phyloP scores from a whole-genome alignment of 2,113 vertebrate species.

The Smithornis capensis region DNA sequence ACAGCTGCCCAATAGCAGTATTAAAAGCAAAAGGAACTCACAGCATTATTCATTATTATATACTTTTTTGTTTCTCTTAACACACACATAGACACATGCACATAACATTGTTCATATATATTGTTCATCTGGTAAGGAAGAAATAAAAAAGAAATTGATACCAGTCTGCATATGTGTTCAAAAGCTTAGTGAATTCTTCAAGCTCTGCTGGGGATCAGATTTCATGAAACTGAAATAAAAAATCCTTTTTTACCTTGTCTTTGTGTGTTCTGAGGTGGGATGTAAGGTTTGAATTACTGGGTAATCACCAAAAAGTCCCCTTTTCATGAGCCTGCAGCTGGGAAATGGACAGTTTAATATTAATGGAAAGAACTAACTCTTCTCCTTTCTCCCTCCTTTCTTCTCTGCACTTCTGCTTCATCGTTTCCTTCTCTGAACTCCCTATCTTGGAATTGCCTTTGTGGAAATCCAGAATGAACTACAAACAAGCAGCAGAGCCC shows the following conservation, averaged over 20 bases:
- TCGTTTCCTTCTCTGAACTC: neutral
- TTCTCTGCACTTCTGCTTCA: neutral
- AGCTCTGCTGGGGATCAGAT: conserved; percentile 64
- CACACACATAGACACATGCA: neutral
- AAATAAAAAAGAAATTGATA: conserved; percentile 58
- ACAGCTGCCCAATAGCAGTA: neutral
- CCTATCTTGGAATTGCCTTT: neutral
- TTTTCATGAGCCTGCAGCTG: conserved; percentile 53
- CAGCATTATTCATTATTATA: neutral
- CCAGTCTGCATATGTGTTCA: conserved; percentile 57
- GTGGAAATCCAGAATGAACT: neutral
- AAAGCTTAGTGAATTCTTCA: conserved; percentile 66
- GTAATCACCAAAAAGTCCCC: conserved; percentile 56
- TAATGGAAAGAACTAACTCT: conserved; percentile 49
- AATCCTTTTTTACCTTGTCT: conserved; percentile 49
- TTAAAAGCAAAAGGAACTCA: neutral
- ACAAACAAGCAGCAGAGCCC: neutral
- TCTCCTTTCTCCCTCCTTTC: conserved; percentile 11
- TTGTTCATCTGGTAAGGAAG: conserved; percentile 65
- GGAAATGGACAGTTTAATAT: conserved; percentile 51
- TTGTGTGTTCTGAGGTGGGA: conserved; percentile 25
- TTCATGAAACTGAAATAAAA: conserved; percentile 66
- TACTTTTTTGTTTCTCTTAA: neutral
- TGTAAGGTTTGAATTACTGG: conserved; percentile 60
- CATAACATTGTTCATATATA: conserved; percentile 23